Base-by-base conservation (phyloP, 1,140 invertebrate genomes). In the Heliconius hermathena region DNA sequence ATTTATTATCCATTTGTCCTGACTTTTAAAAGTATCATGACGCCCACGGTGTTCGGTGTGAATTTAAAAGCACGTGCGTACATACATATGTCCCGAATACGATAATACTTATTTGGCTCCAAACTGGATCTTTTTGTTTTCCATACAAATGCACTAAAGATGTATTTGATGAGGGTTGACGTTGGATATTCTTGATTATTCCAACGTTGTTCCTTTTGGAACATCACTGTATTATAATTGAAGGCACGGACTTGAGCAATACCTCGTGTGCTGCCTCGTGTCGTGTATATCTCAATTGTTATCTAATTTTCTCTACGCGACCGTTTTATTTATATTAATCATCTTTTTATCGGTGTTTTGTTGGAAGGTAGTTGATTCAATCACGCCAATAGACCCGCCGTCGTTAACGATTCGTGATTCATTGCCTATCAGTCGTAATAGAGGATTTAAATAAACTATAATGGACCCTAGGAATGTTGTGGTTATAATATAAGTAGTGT, bases 91-190 rank as follows among this genome's bases (percentile, higher is more conserved):
- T 66, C 4, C 26, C 9, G 13, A 29, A 29, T 66, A 66, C 13
- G 8, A 60, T 22, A 22, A 22, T 52, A 52, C 60, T 66, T 66
- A 66, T 66, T 66, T 66, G 26, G 20, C 22, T 66, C 26, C 60
- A 66, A 66, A 66, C 60, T 66, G 38, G 8, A 72, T 72, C 71
- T 72, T 72, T 72, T 72, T 72, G 29, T 72, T 41, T 72, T 72
- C 38, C 38, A 72, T 72, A 38, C 71, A 41, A 36, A 72, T 72
- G 29, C 29, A 38, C 33, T 72, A 41, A 72, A 72, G n/a, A 36
- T 20, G 33, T 26, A 72, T 88, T 89, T 92, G 88, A 93, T 85
- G 76, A 88, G 88, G 90, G 90, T 91, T 82, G 90, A 88, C 88
- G 75, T 90, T 76, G 81, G 82, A 82, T 87, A 85, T 85, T 86